Percentiles rank a stretch among this genome's conserved stretches.
Conservation (phyloP, 1,140 invertebrate genomes). For the Calosoma granatense region DNA sequence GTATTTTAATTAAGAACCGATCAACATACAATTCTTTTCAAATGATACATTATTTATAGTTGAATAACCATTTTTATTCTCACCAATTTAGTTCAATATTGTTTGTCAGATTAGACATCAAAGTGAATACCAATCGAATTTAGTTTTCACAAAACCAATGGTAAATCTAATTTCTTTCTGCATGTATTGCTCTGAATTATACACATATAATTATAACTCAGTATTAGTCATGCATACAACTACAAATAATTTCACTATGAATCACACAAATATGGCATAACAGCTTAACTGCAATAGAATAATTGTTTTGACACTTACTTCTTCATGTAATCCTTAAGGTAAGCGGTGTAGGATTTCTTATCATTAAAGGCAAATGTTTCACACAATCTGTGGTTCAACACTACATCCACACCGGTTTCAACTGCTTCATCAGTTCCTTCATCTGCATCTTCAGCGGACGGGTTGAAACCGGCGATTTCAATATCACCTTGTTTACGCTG, state of each 20-base stretch:
- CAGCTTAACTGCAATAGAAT: no score
- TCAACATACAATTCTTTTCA: no score
- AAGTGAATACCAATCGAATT: no score
- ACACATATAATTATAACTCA: constrained; percentile 19
- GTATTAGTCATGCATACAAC: constrained; percentile 30
- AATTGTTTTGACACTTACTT: constrained; percentile 71
- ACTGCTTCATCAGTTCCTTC: constrained; percentile 68
- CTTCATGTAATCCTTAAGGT: constrained; percentile 96
- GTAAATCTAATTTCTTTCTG: constrained; percentile 22
- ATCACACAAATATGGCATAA: neutral
- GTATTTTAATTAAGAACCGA: no score
- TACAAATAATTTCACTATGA: constrained; percentile 4
- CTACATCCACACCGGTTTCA: constrained; percentile 83
- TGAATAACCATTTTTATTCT: no score
- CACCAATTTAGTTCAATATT: no score
- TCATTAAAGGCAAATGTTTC: constrained; percentile 80
- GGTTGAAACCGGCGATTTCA: constrained; percentile 75
- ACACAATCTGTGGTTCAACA: constrained; percentile 80
- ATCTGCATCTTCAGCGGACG: constrained; percentile 82
- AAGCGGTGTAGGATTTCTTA: constrained; percentile 83
- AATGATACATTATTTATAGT: no score
- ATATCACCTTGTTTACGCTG: constrained; percentile 69
- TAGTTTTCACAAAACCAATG: no score
- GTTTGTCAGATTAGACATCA: no score
- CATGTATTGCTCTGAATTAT: constrained; percentile 28